These are phyloP conservation scores for Abscondita cerata DNA, from an alignment of 2,888 invertebrate species.

Conservation along the genomic window DNA sequence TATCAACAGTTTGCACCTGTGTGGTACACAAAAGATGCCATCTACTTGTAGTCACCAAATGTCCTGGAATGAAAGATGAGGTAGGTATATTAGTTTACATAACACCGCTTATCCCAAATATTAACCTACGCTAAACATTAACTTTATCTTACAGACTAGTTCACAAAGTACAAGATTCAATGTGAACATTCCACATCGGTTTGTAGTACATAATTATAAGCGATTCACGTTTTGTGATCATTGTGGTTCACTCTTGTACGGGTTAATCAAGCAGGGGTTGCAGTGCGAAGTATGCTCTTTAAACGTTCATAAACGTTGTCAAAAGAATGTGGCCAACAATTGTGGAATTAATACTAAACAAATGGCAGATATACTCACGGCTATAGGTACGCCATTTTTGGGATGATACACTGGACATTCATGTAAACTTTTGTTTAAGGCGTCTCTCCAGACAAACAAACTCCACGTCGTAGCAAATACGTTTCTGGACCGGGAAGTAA, in stretches of 20 bases:
- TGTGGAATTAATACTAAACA: conserved; percentile 98
- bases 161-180: conserved; percentile 82
- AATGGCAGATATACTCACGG: conserved; percentile 92
- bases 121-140: neutral
- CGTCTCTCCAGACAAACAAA: conserved; percentile 85
- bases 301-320: conserved; percentile 98
- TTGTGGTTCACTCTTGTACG: conserved; percentile 97
- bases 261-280: conserved; percentile 93
- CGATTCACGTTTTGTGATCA: conserved; percentile 99
- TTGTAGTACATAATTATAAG: conserved; percentile 95
- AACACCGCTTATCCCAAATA: neutral
- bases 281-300: conserved; percentile 96
- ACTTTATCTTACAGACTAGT: conserved; percentile 56
- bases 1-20: conserved; percentile 87
- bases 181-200: conserved; percentile 98
- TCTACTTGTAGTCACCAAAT: conserved; percentile 95
- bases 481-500: conserved; percentile 54
- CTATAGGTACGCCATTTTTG: conserved; percentile 71
- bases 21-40: conserved; percentile 99
- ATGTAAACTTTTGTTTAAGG: conserved; percentile 39
- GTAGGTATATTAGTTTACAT: conserved; percentile 54
- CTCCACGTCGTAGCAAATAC: conserved; percentile 66
- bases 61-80: conserved; percentile 96
- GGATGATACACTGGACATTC: neutral
- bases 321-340: conserved; percentile 99